Base-by-base conservation (phyloP, 2,888 invertebrate species). In the Dicyrtoma fusca region DNA sequence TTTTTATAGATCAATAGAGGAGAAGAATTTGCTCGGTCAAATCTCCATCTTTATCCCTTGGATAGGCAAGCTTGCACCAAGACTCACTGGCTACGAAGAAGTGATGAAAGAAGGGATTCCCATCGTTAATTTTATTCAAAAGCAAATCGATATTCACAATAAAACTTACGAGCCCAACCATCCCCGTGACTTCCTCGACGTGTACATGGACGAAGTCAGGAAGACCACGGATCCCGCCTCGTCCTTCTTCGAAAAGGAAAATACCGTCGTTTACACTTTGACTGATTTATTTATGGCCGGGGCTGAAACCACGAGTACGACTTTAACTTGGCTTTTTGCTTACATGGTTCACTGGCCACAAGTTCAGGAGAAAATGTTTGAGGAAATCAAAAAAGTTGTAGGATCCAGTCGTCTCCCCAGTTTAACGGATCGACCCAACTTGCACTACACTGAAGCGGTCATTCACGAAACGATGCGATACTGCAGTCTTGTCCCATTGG, bases 371-470 rank as follows among this genome's bases (percentile, higher is more conserved):
- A 75, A 75, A 63, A 53, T 77, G 0, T 47, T 73, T 19, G 61
- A 70, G 11, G 77, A 77, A 71, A 77, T 77, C 26, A 71, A 55
- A 17, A 17, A 23, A 1, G 73, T 74, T 1, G 53, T 75, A n/a
- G 75, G 77, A 4, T 34, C 49, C 8, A 53, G 68, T 1, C n/a
- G 73, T 5, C 59, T 63, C 3, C 77, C 77, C 19, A 69, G 71
- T 42, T 55, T 76, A 17, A 34, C 47, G 14, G 74, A 76, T 34
- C 65, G 74, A 10, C 69, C 71, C n/a, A 69, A 64, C 14, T 73
- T 77, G 75, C 75, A 75, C 6, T 76, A 75, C 44, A 72, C 72
- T 0, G 77, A 77, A 49, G 77, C 77, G n/a, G 64, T 75, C 25
- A 76, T 77, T 23, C 53, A 51, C 4, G 77, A 77, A 72, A 74